A percentile compares a stretch with the other conserved stretches of the same genome.
These are phyloP conservation scores for Mobula hypostoma DNA, from an alignment of 2,113 vertebrate species.

Conservation along the genomic window DNA sequence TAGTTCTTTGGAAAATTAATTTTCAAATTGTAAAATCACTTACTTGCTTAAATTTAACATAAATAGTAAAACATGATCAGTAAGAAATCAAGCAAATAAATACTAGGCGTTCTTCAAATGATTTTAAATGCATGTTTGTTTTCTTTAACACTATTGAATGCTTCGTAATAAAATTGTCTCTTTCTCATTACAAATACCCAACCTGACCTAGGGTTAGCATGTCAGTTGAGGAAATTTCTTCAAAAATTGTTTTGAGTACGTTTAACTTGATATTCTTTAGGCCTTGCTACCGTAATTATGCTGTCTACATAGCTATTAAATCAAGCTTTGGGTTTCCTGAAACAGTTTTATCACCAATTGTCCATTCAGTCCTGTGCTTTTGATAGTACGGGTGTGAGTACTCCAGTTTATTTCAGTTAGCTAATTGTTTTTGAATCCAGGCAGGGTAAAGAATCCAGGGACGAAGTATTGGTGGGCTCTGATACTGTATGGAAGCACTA, in stretches of 20 bases:
- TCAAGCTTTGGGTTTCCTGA: not conserved
- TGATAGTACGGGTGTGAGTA: not conserved
- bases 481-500: not conserved
- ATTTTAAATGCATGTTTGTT: constrained; percentile 1
- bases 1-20: not conserved
- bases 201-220: not conserved
- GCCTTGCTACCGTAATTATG: not conserved
- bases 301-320: not conserved
- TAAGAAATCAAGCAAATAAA: not conserved
- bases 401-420: not conserved
- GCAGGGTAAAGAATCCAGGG: too few relatives aligned
- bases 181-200: not conserved
- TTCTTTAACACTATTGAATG: not conserved
- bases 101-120: not conserved
- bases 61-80: not conserved
- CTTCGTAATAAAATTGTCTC: not conserved
- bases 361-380: not conserved
- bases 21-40: not conserved
- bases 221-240: not conserved
- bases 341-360: not conserved
- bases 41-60: not conserved
- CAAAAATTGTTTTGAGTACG: not conserved
- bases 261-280: not conserved
- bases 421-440: not conserved
- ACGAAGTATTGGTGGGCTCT: not conserved